Base-by-base conservation (phyloP, 2,888 invertebrate species). In the Drosophila borborema region DNA sequence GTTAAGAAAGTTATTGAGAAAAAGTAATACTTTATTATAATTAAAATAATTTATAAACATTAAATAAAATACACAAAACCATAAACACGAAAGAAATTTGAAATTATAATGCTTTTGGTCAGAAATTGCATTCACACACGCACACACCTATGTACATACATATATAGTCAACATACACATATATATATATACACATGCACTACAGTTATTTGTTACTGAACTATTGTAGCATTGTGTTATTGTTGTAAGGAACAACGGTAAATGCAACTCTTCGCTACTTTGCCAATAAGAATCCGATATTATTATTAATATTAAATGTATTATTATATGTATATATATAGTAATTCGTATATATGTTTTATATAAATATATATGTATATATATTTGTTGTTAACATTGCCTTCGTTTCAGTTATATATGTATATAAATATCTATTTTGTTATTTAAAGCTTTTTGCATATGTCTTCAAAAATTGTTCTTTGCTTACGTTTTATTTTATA, bases 361-460 rank as follows among this genome's bases (percentile, higher is more conserved):
- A 61, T 61, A 46, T 55, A 40, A 41, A 38, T 41, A 18, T n/a
- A 61, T 60, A 48, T 49, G n/a, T n/a, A 20, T 18, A 62, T 63
- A 41, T 66, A 54, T 48, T 58, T 63, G 51, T 53, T 43, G 54
- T 55, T 56, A 75, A 79, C 80, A 73, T 66, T 80, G 76, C 64
- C 46, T 64, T 64, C 49, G 53, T 40, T 46, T 48, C 40, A 18
- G 59, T 45, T 54, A 46, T 76, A 43, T 66, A 46, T 62, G 36
- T 61, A 60, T 60, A 64, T 62, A 53, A 61, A 45, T 73, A 60
- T 51, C 34, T 73, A 60, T 51, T 23, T 23, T 53, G 48, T 53
- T 61, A 49, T 41, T 65, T 77, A 81, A 77, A 77, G 77, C 76
- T 82, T 79, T 48, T 34, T 72, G 40, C 48, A 77, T 60, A 64